Base-by-base conservation (phyloP, 2,888 invertebrate species). In the Thereva nobilitata region DNA sequence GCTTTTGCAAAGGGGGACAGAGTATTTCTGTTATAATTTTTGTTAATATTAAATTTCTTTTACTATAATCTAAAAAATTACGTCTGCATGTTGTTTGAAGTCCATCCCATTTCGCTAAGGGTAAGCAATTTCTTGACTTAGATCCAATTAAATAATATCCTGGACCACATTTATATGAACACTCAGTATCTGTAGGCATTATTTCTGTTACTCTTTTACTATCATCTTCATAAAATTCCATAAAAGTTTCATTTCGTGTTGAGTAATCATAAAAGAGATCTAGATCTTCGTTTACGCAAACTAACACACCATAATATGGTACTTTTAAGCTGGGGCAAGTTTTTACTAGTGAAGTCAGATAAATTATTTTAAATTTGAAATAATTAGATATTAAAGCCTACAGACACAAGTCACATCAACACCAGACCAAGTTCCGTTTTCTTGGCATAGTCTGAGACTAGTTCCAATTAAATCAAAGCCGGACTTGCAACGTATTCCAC, bases 61-160 rank as follows among this genome's bases (percentile, higher is more conserved):
- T 7, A 49, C 6, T 12, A 54, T 5, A 38, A 1, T 38, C 9
- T 4, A 12, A 59, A 38, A 41, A 73, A 76, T 78, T 78, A 88
- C 88, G 86, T 82, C 86, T 86, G 75, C 89, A 90, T 55, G 85
- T 82, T 0, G 86, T 84, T 70, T 84, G 84, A 8, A 89, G 79
- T 2, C 89, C 89, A 73, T 88, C 87, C 89, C 89, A 90, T 74
- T 85, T 83, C 0, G 87, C 85, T 52, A 88, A 79, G 0, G 89
- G 87, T 52, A 90, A 79, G 73, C 89, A 90, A 38, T 85, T 86
- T 45, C 89, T 78, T 69, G 84, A 83, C 69, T 82, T 81, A 10
- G 89, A 87, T 1, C 89, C 89, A 23, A 87, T 84, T 54, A 89
- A 78, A 71, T 84, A 83, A 75, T 84, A 86, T 0, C 89, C 89